Conservation (phyloP, 2,888 invertebrate species). For the Drosophila greeni region DNA sequence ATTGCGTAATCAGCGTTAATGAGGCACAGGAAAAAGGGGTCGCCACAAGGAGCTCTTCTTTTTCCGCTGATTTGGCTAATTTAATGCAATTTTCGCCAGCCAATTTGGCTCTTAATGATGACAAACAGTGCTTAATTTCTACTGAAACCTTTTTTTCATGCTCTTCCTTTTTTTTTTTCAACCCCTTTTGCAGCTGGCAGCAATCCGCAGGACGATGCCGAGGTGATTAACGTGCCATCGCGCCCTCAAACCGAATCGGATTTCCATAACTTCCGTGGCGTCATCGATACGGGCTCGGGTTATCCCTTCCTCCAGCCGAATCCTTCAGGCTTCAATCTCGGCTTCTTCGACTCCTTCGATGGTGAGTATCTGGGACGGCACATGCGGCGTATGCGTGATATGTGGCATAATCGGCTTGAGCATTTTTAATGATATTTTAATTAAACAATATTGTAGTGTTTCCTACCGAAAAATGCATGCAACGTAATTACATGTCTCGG, state of each 20-base stretch:
- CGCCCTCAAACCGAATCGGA: slow-evolving; percentile 55
- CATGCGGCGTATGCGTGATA: slow-evolving; percentile 31
- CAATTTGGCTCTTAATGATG: slow-evolving; percentile 51
- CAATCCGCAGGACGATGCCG: slow-evolving; percentile 75
- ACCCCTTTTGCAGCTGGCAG: slow-evolving; percentile 59
- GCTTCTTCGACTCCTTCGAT: slow-evolving; percentile 77
- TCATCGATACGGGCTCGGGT: slow-evolving; percentile 76
- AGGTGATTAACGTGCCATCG: slow-evolving; percentile 70
- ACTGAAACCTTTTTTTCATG: slow-evolving; percentile 7
- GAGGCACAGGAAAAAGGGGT: slow-evolving; percentile 44
- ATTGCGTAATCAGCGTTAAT: slow-evolving; percentile 59
- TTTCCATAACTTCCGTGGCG: slow-evolving; percentile 75
- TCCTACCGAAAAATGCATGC: slow-evolving; percentile 41
- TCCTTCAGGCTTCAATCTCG: slow-evolving; percentile 72
- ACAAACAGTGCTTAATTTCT: slow-evolving; percentile 32
- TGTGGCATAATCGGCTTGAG: slow-evolving; percentile 37
- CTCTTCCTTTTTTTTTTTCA: not conserved
- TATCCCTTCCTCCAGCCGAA: slow-evolving; percentile 75
- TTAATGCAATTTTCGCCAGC: slow-evolving; percentile 39
- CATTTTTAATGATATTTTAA: slow-evolving; percentile 59
- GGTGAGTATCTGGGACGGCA: slow-evolving; percentile 64
- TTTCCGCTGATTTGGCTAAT: slow-evolving; percentile 60
- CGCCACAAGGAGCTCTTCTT: slow-evolving; percentile 21
- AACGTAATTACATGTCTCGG: slow-evolving; percentile 31
- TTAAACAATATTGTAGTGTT: slow-evolving; percentile 64